These are phyloP conservation scores for Emydoidea blandingii DNA, from an alignment of 2,797 vertebrate genomes.

Conservation along the genomic window DNA sequence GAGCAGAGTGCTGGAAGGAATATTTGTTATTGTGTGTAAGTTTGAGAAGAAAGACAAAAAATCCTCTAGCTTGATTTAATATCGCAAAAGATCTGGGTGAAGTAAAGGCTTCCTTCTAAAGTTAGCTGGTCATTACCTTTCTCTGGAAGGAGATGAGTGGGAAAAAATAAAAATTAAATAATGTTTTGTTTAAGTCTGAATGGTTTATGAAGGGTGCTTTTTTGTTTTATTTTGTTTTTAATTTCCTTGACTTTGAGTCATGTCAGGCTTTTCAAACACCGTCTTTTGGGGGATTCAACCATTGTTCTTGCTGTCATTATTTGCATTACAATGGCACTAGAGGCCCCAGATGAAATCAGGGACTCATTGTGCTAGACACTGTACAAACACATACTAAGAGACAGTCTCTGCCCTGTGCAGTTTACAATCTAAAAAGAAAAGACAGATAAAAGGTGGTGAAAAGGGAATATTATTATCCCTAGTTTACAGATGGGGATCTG, in stretches of 20 bases:
- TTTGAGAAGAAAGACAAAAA: background rate
- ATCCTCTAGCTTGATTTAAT: slow-evolving; percentile 13
- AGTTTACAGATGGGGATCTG: background rate
- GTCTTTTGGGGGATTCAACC: slow-evolving; percentile 1
- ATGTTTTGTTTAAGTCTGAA: background rate
- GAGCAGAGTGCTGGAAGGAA: slow-evolving; percentile 39
- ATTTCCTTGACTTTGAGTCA: background rate
- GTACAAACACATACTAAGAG: background rate
- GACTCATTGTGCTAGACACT: slow-evolving; percentile 38
- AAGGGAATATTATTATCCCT: background rate
- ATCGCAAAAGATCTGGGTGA: slow-evolving; percentile 7
- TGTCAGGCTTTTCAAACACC: slow-evolving; percentile 1
- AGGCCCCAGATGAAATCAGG: slow-evolving; percentile 41
- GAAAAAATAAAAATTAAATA: background rate
- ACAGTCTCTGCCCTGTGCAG: slow-evolving; percentile 13
- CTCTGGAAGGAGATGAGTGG: background rate
- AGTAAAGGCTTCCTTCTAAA: background rate
- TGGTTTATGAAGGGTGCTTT: background rate
- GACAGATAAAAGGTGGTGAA: background rate
- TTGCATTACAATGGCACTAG: slow-evolving; percentile 36
- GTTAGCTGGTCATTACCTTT: background rate
- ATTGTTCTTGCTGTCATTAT: slow-evolving; percentile 4
- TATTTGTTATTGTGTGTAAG: slow-evolving; percentile 42
- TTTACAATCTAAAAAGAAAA: slow-evolving; percentile 2
- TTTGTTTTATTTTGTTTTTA: background rate